Base-by-base conservation (phyloP, 1,140 invertebrate genomes). In the Melipona quadrifasciata region DNA sequence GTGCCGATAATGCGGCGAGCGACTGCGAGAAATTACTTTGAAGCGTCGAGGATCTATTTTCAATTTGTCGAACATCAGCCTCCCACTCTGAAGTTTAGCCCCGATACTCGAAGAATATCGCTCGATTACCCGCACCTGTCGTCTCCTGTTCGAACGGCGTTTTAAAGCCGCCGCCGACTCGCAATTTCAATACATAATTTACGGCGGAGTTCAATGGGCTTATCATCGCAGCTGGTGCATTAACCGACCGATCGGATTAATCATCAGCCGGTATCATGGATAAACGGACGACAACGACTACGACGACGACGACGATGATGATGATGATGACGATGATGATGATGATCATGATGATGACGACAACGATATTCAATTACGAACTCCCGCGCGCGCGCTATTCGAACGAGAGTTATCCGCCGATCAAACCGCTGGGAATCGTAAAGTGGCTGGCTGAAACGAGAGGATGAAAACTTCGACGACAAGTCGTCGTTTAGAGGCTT, bases 51-150 rank as follows among this genome's bases (percentile, higher is more conserved):
- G 58, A n/a, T 71, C 34, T n/a, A 70, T 83, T 78, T 57, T 39
- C 31, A 68, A 57, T 67, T 82, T 75, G 67, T 67, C 51, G 80
- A 58, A 82, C 73, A 57, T 68, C 73, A 47, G 53, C 14, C 71
- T 71, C 39, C 53, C 39, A 71, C 82, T 71, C 21, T 34, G 16
- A 16, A 53, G 55, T 83, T 71, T 65, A 55, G n/a, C 19, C 61
- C 64, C 39, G 53, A 83, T 58, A 53, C 67, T 61, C 39, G 24
- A 51, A 71, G 55, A 83, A 61, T 79, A 19, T 51, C 67, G 53
- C 10, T 47, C 61, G 47, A 57, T 82, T 68, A 68, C 31, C 14
- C 53, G 19, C 73, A 68, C n/a, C 73, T 57, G 64, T 78, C 64
- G 39, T 2, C 64, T 65, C 1, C 53, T 19, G 31, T 61, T 51